Percentiles rank a stretch among this genome's conserved stretches.
Conservation (phyloP, 2,797 vertebrate species). For the Caiman crocodilus region DNA sequence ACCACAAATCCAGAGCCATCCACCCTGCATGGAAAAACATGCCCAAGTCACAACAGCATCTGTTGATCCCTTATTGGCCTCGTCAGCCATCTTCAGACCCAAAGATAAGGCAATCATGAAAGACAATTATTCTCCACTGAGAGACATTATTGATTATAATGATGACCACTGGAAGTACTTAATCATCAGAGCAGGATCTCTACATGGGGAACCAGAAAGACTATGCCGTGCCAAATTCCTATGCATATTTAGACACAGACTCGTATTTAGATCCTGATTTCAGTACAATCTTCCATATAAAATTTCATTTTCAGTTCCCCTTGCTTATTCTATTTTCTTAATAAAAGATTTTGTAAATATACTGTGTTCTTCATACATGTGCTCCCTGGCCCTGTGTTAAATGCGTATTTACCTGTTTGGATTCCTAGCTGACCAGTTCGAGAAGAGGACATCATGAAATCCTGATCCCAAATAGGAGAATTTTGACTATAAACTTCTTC, state of each 20-base stretch:
- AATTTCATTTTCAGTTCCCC: background rate
- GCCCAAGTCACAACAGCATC: no score
- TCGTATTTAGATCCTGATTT: background rate
- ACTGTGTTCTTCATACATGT: background rate
- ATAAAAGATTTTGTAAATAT: background rate
- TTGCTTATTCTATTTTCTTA: background rate
- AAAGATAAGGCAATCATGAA: background rate
- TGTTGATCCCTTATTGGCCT: background rate
- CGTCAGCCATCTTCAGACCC: background rate
- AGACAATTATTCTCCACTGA: no score
- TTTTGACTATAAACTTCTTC: slow-evolving; percentile 98
- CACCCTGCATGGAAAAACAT: no score
- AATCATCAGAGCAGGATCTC: background rate
- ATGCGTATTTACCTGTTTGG: slow-evolving; percentile 88
- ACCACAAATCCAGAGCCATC: no score
- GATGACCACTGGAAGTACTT: background rate
- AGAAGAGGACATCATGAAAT: slow-evolving; percentile 89
- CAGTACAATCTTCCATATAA: background rate
- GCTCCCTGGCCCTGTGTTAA: background rate
- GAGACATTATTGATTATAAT: no score
- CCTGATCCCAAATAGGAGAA: slow-evolving; percentile 98
- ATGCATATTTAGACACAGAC: background rate
- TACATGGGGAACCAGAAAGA: background rate
- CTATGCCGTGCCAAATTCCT: background rate
- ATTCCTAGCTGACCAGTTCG: slow-evolving; percentile 90